Evolutionary conservation across 2,113 vertebrate species (phyloP), one percentile per base, ranked within the genome.

Genomic region (Nothocercus nigrocapillus): DNA sequence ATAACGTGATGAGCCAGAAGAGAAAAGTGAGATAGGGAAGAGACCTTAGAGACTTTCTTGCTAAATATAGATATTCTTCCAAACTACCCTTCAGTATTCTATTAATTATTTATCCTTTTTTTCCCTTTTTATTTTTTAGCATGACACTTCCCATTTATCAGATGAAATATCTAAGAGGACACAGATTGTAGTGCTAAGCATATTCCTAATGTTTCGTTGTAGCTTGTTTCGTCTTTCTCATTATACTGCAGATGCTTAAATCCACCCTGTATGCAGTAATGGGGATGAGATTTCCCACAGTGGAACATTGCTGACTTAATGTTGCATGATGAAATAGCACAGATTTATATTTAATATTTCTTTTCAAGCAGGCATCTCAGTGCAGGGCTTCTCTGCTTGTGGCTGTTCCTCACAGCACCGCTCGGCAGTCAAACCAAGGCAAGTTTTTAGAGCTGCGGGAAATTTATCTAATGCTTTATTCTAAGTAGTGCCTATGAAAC

Each of bases 301-400:
- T 13, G 63, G 88, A 93, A 63, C 83, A 47, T 77, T 82, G 94
- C 87, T 96, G 93, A 56, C 89, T 89, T 86, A 16, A 87, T 81
- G 78, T 27, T 84, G 86, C 13, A 5, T 75, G 94, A 7, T 54
- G 91, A 42, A 82, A 20, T 21, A 72, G 87, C 77, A 17, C 22
- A 16, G 89, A 64, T 94, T 89, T 75, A 7, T n/a, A 68, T 84
- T 93, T 28, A 45, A 87, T 62, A 75, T 86, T 82, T 62, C 81
- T 79, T 45, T 69, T 11, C 70, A 32, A 59, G 69, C 80, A 12
- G 70, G 62, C 56, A 4, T 8, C 1, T 19, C 40, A 2, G 59
- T 20, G 83, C 47, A 25, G 2, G 9, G 5, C 11, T 30, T 44
- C 66, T 68, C 66, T 30, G 62, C 85, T 61, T 1, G 2, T 9